phyloP scores from a whole-genome alignment of 2,888 invertebrate species.

The Chloroclysta siterata region DNA sequence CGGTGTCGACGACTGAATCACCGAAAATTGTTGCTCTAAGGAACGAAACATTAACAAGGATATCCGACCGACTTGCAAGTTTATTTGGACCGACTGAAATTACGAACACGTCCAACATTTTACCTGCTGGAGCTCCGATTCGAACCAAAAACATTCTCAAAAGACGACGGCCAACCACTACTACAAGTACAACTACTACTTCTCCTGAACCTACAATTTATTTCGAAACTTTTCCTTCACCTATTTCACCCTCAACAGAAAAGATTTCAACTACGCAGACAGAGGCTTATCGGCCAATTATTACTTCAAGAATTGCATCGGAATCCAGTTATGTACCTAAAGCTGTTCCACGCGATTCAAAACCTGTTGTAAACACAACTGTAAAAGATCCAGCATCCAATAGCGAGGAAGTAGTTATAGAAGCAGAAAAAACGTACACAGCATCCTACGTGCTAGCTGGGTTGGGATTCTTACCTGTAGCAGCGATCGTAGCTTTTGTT shows the following conservation, averaged over 20 bases:
- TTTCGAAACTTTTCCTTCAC: slow-evolving; percentile 25
- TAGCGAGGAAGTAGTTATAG: slow-evolving; percentile 83
- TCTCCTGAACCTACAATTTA: slow-evolving; percentile 45
- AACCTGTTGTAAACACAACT: slow-evolving; percentile 56
- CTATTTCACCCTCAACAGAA: slow-evolving; percentile 24
- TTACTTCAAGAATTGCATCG: slow-evolving; percentile 79
- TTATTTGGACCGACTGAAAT: slow-evolving; percentile 61
- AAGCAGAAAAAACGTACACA: slow-evolving; percentile 85
- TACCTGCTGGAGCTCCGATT: slow-evolving; percentile 41
- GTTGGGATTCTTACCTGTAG: slow-evolving; percentile 85
- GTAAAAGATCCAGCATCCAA: slow-evolving; percentile 52
- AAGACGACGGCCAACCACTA: slow-evolving; percentile 78
- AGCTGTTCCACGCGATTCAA: slow-evolving; percentile 51
- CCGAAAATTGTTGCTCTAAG: slow-evolving; percentile 47
- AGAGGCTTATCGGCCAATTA: slow-evolving; percentile 58
- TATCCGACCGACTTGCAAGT: slow-evolving; percentile 64
- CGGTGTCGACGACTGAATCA: slow-evolving; percentile 57
- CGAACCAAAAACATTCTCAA: slow-evolving; percentile 65
- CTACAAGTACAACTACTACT: slow-evolving; percentile 66
- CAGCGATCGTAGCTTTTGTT: slow-evolving; percentile 84
- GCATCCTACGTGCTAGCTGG: slow-evolving; percentile 86
- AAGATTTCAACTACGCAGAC: slow-evolving; percentile 44
- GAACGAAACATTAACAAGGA: slow-evolving; percentile 55
- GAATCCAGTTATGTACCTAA: slow-evolving; percentile 66
- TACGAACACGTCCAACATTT: slow-evolving; percentile 57